These are phyloP conservation scores for Drosophila grimshawi DNA, from an alignment of 1,140 invertebrate genomes.

Conservation along the genomic window DNA sequence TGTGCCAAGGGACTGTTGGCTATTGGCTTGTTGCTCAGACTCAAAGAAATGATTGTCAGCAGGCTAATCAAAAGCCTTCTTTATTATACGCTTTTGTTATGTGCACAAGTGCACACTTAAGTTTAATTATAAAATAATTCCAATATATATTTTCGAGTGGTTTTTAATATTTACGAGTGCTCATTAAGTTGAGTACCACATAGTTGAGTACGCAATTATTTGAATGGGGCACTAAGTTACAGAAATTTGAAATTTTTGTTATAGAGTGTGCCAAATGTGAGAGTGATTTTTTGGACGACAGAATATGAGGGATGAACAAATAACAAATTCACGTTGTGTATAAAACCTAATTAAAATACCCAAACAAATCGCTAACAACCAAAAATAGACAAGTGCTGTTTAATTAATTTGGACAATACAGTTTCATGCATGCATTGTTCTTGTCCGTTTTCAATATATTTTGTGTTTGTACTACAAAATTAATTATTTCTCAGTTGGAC, in stretches of 20 bases:
- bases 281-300: background rate
- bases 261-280: background rate
- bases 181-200: too few relatives aligned
- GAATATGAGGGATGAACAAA: too few relatives aligned
- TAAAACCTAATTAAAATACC: background rate
- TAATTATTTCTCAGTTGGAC: background rate
- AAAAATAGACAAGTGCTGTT: background rate
- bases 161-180: too few relatives aligned
- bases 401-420: background rate
- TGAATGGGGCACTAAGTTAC: too few relatives aligned
- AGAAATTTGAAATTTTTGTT: background rate
- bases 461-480: background rate
- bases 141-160: too few relatives aligned
- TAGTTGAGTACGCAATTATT: too few relatives aligned
- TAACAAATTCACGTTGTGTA: too few relatives aligned
- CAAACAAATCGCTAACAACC: background rate
- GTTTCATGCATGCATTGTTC: background rate
- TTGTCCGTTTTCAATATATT: background rate
- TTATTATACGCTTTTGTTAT: too few relatives aligned
- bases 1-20: constrained; percentile 26
- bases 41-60: too few relatives aligned
- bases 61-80: too few relatives aligned
- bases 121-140: too few relatives aligned
- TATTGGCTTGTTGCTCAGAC: constrained; percentile 34
- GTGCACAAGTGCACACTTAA: too few relatives aligned